Evolutionary conservation across 1,140 invertebrate genomes (phyloP).

Genomic region (Dendrolimus punctatus): DNA sequence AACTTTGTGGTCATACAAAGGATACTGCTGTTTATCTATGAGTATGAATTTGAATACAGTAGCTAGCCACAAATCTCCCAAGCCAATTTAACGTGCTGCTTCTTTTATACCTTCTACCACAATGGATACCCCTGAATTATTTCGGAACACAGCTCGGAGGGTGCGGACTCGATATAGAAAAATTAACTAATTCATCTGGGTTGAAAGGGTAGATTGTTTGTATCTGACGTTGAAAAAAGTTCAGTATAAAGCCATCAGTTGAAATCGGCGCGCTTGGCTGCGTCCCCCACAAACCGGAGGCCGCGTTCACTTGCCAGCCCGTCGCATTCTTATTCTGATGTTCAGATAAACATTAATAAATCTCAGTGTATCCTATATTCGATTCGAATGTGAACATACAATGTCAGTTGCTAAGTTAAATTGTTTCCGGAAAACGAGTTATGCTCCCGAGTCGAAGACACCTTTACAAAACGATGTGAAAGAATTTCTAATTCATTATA

Average conservation of each 20-base stretch:
- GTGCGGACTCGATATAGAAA: slow-evolving; percentile 46
- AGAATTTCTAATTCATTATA: slow-evolving; percentile 49
- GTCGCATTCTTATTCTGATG: slow-evolving; percentile 57
- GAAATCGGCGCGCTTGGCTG: slow-evolving; percentile 54
- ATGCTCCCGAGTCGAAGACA: slow-evolving; percentile 20
- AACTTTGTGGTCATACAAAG: too few species aligned
- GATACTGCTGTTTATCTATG: too few species aligned
- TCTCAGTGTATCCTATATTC: slow-evolving; percentile 29
- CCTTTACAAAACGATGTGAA: slow-evolving; percentile 28
- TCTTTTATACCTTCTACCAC: slow-evolving; percentile 23
- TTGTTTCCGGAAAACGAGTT: slow-evolving; percentile 56
- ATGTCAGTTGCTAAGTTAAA: slow-evolving; percentile 45
- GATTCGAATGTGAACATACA: slow-evolving; percentile 29
- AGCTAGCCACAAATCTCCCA: slow-evolving; percentile 15
- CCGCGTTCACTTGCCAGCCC: slow-evolving; percentile 26
- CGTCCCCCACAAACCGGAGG: slow-evolving; percentile 32
- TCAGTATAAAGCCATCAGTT: slow-evolving; percentile 49
- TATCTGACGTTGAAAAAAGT: slow-evolving; percentile 62
- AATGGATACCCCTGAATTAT: slow-evolving; percentile 51
- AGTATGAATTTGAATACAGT: too few species aligned
- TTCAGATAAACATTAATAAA: slow-evolving; percentile 64
- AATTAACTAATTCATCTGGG: slow-evolving; percentile 65
- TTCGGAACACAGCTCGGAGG: slow-evolving; percentile 44
- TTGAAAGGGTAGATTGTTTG: slow-evolving; percentile 59
- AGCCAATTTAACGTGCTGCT: slow-evolving; percentile 21